A percentile compares a stretch with the other conserved stretches of the same genome.
Evolutionary conservation across 2,797 vertebrate species (phyloP).

Genomic region (Falco rusticolus): DNA sequence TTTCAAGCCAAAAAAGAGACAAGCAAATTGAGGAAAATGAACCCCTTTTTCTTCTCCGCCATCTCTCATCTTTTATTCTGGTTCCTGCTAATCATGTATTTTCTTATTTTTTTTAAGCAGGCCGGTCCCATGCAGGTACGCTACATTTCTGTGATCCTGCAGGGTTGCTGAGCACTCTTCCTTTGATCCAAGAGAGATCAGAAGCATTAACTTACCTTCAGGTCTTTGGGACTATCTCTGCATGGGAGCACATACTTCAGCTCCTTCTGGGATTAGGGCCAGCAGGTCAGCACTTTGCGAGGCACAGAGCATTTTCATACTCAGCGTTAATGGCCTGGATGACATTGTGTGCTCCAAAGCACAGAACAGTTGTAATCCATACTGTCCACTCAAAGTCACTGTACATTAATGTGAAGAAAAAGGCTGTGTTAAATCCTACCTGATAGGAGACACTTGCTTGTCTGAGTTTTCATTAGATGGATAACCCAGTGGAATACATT

Average conservation of each 20-base stretch:
- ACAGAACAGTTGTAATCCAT: fast-evolving
- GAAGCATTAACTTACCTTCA: not conserved
- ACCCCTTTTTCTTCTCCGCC: not conserved
- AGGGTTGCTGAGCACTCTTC: not conserved
- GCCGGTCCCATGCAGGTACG: not conserved
- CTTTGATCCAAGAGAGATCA: not conserved
- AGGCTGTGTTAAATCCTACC: not conserved
- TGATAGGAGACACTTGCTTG: not conserved
- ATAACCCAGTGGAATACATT: not conserved
- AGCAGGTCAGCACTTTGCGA: not conserved
- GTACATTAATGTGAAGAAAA: not conserved
- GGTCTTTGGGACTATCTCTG: not conserved
- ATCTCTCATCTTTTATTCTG: not conserved
- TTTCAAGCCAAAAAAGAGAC: not conserved
- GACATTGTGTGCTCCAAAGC: not conserved
- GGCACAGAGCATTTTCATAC: not conserved
- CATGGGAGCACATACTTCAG: not conserved
- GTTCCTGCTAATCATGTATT: not conserved
- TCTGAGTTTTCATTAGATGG: not conserved
- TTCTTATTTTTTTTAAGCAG: not conserved
- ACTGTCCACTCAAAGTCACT: not conserved
- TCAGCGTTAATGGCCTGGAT: not conserved
- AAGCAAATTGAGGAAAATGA: not conserved
- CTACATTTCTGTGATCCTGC: not conserved
- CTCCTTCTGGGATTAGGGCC: not conserved